Base-by-base conservation (phyloP, 2,797 vertebrate genomes). In the Sebastolobus alascanus region DNA sequence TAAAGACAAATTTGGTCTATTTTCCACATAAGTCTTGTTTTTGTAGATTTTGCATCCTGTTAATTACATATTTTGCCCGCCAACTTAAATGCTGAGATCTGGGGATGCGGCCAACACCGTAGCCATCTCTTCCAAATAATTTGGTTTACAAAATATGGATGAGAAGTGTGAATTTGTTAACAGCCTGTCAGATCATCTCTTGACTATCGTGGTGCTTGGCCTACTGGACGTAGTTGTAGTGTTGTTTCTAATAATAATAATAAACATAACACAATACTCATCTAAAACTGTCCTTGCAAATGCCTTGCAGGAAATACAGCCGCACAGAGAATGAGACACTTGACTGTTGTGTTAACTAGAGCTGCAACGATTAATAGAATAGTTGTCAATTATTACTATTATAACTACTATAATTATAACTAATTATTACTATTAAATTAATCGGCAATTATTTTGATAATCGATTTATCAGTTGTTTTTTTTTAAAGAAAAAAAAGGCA, bases 131-230 rank as follows among this genome's bases (percentile, higher is more conserved):
- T 87, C 73, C 35, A 82, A 78, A 46, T 65, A 29, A 84, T 87
- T 77, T 79, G 65, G 7, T 76, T 78, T 68, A 69, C 66, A 80
- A 83, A 83, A 73, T 18, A 58, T 31, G 0, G 12, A 65, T 43
- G 29, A 0, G 43, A 74, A 73, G 67, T 74, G 69, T 35, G 64
- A 80, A 59, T 68, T 69, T 69, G 59, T 61, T 31, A 61, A 58
- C 46, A 43, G 66, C 54, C 33, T 18, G 25, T 72, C 27, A 55
- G 13, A 74, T 68, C 56, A 29, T 66, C 46, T 66, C 46, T 69
- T 33, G 58, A 70, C 70, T 33, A 29, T 18, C 35, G n/a, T 31
- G 63, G 25, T 29, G 83, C 67, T 60, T 16, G 35, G 18, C 66
- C 29, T 6, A 11, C 43, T 29, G 22, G 3, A 6, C 18, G 4